These are phyloP conservation scores for Cephus pulcher DNA, from an alignment of 2,888 invertebrate species.

Conservation along the genomic window DNA sequence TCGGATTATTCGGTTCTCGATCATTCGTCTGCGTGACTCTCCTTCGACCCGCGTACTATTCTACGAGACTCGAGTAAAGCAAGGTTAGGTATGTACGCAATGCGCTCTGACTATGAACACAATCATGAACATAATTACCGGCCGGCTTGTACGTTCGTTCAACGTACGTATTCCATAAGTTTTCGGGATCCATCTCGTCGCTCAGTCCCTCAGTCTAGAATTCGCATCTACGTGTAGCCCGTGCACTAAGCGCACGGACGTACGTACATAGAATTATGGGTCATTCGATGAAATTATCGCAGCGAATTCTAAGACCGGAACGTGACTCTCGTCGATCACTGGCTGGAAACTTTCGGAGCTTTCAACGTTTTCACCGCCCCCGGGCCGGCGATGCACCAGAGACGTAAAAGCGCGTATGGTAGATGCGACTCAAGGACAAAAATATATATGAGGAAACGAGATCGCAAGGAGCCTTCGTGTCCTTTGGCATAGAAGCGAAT, in stretches of 20 bases:
- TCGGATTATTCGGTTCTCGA: background rate
- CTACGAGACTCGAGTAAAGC: background rate
- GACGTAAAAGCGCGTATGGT: background rate
- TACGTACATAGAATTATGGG: background rate
- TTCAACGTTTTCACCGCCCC: slow-evolving; percentile 55
- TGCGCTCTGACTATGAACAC: background rate
- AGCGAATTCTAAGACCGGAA: background rate
- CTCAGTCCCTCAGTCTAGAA: background rate
- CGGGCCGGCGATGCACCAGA: slow-evolving; percentile 60
- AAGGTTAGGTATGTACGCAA: background rate
- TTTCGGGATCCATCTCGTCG: background rate
- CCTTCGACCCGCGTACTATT: background rate
- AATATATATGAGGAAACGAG: background rate
- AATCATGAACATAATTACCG: background rate
- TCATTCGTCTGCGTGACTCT: background rate
- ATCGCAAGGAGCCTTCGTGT: background rate
- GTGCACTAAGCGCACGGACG: background rate
- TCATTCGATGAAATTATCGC: background rate
- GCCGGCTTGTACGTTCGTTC: background rate
- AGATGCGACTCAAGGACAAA: background rate
- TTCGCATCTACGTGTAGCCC: background rate
- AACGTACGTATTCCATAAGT: background rate
- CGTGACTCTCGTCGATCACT: background rate
- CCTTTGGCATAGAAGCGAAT: background rate
- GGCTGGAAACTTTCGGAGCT: slow-evolving; percentile 37